Evolutionary conservation across 2,888 invertebrate species (phyloP).

Genomic region (Agrotis segetum): DNA sequence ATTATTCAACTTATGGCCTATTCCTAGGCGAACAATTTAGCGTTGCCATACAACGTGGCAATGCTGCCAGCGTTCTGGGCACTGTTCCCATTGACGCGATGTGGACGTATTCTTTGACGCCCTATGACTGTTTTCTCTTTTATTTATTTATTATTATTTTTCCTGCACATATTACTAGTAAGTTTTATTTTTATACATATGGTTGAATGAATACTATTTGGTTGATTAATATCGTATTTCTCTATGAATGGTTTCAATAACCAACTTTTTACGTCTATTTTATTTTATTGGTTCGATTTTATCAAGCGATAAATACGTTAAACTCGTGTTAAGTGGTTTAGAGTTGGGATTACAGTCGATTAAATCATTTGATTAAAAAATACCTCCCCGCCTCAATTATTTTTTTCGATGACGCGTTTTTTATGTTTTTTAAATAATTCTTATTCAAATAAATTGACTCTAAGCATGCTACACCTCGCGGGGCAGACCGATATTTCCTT

Average conservation of each 20-base stretch:
- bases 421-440: not conserved
- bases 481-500: too few relatives aligned
- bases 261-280: constrained; percentile 16
- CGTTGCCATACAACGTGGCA: too few relatives aligned
- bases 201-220: constrained; percentile 22
- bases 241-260: constrained; percentile 3
- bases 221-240: constrained; percentile 27
- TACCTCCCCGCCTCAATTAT: fast-evolving
- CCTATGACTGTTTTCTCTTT: too few relatives aligned
- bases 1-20: constrained; percentile 16
- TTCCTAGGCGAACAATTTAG: too few relatives aligned
- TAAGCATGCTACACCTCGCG: not conserved
- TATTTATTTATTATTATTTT: too few relatives aligned
- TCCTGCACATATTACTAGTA: too few relatives aligned
- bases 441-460: not conserved
- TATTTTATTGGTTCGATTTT: constrained; percentile 19
- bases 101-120: too few relatives aligned
- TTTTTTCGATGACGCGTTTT: not conserved
- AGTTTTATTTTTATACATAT: too few relatives aligned
- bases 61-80: too few relatives aligned
- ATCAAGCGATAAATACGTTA: constrained; percentile 7
- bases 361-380: not conserved
- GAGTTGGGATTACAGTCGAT: not conserved
- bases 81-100: too few relatives aligned
- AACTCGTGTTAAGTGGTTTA: constrained; percentile 5